Evolutionary conservation across 2,797 vertebrate genomes (phyloP).

Genomic region (Prunella strophiata): DNA sequence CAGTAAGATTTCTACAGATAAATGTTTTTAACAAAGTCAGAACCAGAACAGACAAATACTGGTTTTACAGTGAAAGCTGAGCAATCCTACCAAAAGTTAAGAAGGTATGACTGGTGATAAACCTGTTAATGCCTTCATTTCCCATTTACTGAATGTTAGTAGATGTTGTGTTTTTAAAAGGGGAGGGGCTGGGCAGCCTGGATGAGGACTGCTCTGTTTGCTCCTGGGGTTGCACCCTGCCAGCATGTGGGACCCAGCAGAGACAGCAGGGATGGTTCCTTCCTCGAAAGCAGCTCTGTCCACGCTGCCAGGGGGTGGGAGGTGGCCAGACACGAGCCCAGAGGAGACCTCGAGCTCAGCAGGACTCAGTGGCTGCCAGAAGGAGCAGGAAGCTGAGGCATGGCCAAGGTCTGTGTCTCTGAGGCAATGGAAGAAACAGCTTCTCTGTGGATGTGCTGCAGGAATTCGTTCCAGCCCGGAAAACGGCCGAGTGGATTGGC

Average conservation of each 20-base stretch:
- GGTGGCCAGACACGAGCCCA: fast-evolving
- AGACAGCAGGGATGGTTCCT: fast-evolving
- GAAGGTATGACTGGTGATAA: not conserved
- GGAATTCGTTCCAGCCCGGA: not conserved
- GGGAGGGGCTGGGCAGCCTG: not conserved
- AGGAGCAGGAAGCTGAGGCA: not conserved
- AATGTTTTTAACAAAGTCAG: not conserved
- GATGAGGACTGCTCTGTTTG: not conserved
- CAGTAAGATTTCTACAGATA: not conserved
- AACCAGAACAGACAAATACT: not conserved
- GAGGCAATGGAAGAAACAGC: not conserved
- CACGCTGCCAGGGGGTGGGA: fast-evolving
- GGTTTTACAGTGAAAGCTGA: not conserved
- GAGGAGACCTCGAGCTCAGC: not conserved
- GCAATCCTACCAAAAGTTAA: not conserved
- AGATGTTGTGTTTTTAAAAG: not conserved
- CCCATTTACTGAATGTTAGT: not conserved
- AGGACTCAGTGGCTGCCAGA: not conserved
- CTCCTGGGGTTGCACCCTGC: not conserved
- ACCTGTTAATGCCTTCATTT: not conserved
- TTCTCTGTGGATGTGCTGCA: not conserved
- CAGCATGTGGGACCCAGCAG: fast-evolving
- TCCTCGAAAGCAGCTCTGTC: not conserved
- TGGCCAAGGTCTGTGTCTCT: not conserved
- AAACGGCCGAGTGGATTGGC: fast-evolving